Base-by-base conservation (phyloP, 2,888 invertebrate species). In the Tenthredo distinguenda region DNA sequence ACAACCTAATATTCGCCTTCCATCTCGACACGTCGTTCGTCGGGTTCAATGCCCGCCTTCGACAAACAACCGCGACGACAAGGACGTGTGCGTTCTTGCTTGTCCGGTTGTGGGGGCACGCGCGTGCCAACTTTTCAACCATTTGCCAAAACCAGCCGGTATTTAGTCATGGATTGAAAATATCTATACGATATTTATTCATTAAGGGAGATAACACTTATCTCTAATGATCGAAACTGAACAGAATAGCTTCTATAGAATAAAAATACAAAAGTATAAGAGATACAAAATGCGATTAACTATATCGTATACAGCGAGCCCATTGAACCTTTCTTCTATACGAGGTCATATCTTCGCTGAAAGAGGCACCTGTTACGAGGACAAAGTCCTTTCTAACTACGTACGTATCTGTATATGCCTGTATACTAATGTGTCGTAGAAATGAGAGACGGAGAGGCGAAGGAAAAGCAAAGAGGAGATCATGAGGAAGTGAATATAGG, bases 1-100 rank as follows among this genome's bases (percentile, higher is more conserved):
- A 81, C 81, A 58, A 81, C 62, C 81, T 43, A 81, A 81, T 81
- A 81, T 81, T 62, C 34, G 62, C 81, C 81, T 81, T 40, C 81
- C 62, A 81, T 62, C 40, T 50, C 34, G 81, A 81, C 37, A 81
- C 81, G 21, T 40, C 62, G 62, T 37, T 62, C 62, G 81, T 34
- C 58, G 62, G 81, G 81, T 81, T 81, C 81, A 81, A 81, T 43
- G 62, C 12, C 81, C 81, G 81, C 62, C 81, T 81, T 34, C 62
- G 21, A 81, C 81, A 62, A 81, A 62, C 81, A 81, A 50, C 50
- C 62, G 62, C 81, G 81, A 81, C 81, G 62, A 81, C 81, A 81
- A 81, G 81, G 81, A 81, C 81, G 81, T 21, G 81, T 21, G 62
- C 26, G 21, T 62, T 81, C 58, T 81, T 62, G 81, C 81, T 62